Evolutionary conservation across 1,140 invertebrate species (phyloP).

Genomic region (Diorhabda elongata): DNA sequence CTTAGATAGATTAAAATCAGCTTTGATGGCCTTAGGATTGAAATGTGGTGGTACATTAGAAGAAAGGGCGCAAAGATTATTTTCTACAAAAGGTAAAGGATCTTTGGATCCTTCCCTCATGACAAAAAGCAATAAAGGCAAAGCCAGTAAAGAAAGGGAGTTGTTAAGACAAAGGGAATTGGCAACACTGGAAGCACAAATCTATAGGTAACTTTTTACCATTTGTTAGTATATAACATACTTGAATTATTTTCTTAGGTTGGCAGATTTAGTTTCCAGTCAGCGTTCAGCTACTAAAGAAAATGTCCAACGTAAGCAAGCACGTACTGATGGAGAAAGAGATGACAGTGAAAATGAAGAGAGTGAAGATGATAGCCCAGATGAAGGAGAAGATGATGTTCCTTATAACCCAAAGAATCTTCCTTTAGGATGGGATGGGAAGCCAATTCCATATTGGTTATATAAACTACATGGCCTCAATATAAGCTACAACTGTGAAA

Average conservation of each 20-base stretch:
- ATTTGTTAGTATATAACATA: background rate
- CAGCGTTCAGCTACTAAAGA: conserved; percentile 91
- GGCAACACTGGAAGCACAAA: conserved; percentile 80
- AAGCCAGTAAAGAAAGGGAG: conserved; percentile 64
- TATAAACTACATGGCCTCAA: conserved; percentile 99
- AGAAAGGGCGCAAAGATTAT: conserved; percentile 93
- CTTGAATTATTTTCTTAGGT: conserved; percentile 47
- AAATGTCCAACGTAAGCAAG: conserved; percentile 97
- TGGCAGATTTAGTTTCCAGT: conserved; percentile 76
- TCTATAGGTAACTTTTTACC: conserved; percentile 64
- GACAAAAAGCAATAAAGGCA: conserved; percentile 75
- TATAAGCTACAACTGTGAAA: conserved; percentile 98
- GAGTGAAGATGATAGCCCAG: conserved; percentile 78
- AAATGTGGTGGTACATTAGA: conserved; percentile 98
- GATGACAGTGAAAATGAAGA: conserved; percentile 91
- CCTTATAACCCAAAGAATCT: conserved; percentile 99
- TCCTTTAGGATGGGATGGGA: conserved; percentile 98
- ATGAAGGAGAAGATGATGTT: conserved; percentile 84
- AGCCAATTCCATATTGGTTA: conserved; percentile 99
- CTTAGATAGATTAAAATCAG: conserved; percentile 94
- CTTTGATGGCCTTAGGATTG: conserved; percentile 92
- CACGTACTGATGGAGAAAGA: conserved; percentile 89
- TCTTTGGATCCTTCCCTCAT: conserved; percentile 85
- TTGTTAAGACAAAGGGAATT: conserved; percentile 76
- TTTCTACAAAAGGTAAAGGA: conserved; percentile 91